A percentile compares a stretch with the other conserved stretches of the same genome.
Conservation (phyloP, 2,888 invertebrate species). For the Arrhopalites spinosus region DNA sequence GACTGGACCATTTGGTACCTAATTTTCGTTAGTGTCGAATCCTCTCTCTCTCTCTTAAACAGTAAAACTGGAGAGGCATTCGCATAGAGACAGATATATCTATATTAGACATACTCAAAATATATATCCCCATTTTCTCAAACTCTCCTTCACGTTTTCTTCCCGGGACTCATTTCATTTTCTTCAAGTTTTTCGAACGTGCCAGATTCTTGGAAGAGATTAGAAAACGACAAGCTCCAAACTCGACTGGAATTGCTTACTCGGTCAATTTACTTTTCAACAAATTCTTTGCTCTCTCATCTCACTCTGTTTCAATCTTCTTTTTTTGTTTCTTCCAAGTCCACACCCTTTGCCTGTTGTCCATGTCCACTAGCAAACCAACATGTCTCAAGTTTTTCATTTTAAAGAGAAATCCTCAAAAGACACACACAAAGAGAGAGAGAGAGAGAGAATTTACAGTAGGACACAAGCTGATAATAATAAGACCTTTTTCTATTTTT, state of each 20-base stretch:
- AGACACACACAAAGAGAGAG: too few relatives aligned
- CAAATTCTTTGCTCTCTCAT: slow-evolving; percentile 18
- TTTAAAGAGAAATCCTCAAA: too few relatives aligned
- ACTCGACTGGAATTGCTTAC: slow-evolving; percentile 36
- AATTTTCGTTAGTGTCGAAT: not conserved
- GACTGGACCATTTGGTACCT: slow-evolving; percentile 2
- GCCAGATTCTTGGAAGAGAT: slow-evolving; percentile 37
- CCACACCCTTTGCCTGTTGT: too few relatives aligned
- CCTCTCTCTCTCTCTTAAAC: too few relatives aligned
- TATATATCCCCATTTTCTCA: not conserved
- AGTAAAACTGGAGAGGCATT: too few relatives aligned
- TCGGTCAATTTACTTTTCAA: slow-evolving; percentile 41
- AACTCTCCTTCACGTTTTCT: slow-evolving; percentile 3
- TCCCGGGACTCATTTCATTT: slow-evolving; percentile 1
- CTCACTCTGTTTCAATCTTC: slow-evolving; percentile 1
- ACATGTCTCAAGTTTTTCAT: too few relatives aligned
- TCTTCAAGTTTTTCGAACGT: slow-evolving; percentile 23
- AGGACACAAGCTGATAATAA: not conserved
- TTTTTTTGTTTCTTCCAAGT: not conserved
- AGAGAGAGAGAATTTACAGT: not conserved
- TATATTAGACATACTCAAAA: not conserved
- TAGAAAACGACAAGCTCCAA: slow-evolving; percentile 17
- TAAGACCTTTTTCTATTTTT: too few relatives aligned
- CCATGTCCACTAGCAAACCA: too few relatives aligned
- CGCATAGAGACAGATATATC: too few relatives aligned